Percentiles rank a stretch among this genome's conserved stretches.
These are phyloP conservation scores for Zaprionus taronus DNA, from an alignment of 1,140 invertebrate species.

Conservation along the genomic window DNA sequence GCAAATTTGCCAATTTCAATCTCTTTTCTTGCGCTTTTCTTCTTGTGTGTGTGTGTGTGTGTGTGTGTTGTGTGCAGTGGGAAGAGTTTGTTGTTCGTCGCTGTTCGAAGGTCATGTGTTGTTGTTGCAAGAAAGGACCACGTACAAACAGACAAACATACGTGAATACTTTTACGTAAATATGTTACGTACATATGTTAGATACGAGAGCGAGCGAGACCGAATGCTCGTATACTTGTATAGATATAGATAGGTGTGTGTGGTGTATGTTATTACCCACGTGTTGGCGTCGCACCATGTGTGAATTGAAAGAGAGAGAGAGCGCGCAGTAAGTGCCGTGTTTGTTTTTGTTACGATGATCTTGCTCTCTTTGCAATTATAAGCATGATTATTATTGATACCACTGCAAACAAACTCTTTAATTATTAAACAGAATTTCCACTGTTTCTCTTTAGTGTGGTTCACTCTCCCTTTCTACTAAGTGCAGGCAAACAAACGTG, in stretches of 20 bases:
- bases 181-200: background rate
- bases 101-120: background rate
- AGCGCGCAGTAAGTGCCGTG: too few relatives aligned
- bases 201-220: background rate
- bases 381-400: background rate
- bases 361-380: background rate
- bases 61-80: too few relatives aligned
- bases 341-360: background rate
- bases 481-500: background rate
- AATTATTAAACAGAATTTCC: background rate
- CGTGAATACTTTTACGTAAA: background rate
- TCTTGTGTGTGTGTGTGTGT: conserved; percentile 11
- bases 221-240: too few relatives aligned
- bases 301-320: background rate
- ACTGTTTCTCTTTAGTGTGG: background rate
- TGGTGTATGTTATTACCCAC: background rate
- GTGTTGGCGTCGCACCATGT: background rate
- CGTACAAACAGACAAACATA: background rate
- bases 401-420: background rate
- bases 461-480: background rate
- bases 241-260: too few relatives aligned
- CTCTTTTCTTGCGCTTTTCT: background rate
- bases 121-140: background rate
- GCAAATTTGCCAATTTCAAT: conserved; percentile 54
- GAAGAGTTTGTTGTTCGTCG: conserved; percentile 1